phyloP scores from a whole-genome alignment of 2,113 vertebrate genomes.

The Dromas ardeola region DNA sequence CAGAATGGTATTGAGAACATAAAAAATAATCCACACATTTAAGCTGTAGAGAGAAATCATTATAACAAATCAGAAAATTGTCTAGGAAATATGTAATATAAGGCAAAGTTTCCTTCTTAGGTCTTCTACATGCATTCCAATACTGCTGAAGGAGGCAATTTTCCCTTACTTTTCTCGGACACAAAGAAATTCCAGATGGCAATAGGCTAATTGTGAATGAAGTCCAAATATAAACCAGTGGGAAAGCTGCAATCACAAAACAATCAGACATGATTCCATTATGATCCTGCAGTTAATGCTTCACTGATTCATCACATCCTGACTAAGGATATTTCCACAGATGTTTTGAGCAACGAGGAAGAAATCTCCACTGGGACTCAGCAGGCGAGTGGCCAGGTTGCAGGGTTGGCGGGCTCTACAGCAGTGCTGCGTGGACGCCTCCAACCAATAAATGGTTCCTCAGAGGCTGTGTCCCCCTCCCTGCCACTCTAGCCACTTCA shows the following conservation, averaged over 20 bases:
- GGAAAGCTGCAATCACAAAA: constrained; percentile 8
- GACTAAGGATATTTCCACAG: not conserved
- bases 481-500: not conserved
- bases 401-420: fast-evolving
- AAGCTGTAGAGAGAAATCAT: not conserved
- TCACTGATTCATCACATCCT: not conserved
- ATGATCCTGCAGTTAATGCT: not conserved
- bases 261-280: not conserved
- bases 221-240: not conserved
- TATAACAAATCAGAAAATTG: not conserved
- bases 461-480: not conserved
- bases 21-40: not conserved
- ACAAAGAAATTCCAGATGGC: not conserved
- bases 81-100: not conserved
- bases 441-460: not conserved
- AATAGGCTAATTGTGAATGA: not conserved
- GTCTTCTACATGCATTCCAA: not conserved
- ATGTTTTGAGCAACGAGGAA: not conserved
- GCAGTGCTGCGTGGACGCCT: not conserved
- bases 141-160: not conserved
- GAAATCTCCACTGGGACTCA: not conserved
- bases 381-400: not conserved
- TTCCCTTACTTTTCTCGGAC: not conserved
- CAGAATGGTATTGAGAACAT: not conserved
- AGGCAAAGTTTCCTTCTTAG: not conserved